Conservation (phyloP, 2,888 invertebrate species). For the Xanthia togata region DNA sequence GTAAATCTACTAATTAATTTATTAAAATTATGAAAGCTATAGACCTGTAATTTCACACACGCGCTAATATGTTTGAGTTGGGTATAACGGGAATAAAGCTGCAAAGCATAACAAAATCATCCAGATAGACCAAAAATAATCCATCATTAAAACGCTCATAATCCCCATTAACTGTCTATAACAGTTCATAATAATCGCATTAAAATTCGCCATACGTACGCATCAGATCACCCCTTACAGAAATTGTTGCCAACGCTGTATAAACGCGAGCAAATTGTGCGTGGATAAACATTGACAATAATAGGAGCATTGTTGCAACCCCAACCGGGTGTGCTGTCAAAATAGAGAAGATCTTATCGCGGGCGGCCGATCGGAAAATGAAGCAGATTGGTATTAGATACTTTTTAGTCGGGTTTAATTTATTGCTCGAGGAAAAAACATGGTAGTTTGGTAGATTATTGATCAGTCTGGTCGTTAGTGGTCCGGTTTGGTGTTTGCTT, state of each 20-base stretch:
- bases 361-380: slow-evolving; percentile 70
- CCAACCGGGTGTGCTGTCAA: slow-evolving; percentile 69
- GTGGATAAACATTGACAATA: slow-evolving; percentile 88
- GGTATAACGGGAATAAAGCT: not conserved
- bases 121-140: slow-evolving; percentile 11
- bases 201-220: slow-evolving; percentile 67
- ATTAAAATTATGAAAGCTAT: not conserved
- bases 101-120: not conserved
- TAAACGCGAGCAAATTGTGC: slow-evolving; percentile 89
- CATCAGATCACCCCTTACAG: slow-evolving; percentile 68
- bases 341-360: slow-evolving; percentile 66
- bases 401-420: slow-evolving; percentile 42
- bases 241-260: slow-evolving; percentile 85
- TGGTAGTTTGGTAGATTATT: slow-evolving; percentile 20
- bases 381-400: slow-evolving; percentile 64
- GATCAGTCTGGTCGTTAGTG: slow-evolving; percentile 6
- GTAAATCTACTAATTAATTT: not conserved
- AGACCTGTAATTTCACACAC: not conserved
- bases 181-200: slow-evolving; percentile 77
- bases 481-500: slow-evolving; percentile 31
- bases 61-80: not conserved
- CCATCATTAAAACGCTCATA: slow-evolving; percentile 56
- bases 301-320: slow-evolving; percentile 87
- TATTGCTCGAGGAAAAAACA: slow-evolving; percentile 26
- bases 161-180: slow-evolving; percentile 59